Conservation (phyloP, 2,113 vertebrate species). For the Cyanocitta stelleri region DNA sequence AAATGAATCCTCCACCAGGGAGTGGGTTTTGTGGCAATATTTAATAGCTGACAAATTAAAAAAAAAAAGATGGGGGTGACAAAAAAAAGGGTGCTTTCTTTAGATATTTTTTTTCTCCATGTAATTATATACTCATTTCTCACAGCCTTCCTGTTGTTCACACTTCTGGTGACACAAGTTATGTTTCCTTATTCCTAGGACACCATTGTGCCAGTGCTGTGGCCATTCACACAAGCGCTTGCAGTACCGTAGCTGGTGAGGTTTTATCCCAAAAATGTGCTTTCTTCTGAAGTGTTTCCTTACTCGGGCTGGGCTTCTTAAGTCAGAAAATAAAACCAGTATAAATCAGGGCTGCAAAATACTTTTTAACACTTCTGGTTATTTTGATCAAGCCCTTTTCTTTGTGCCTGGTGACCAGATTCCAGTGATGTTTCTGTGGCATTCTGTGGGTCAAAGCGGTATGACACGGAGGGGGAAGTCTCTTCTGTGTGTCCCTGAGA, state of each 20-base stretch:
- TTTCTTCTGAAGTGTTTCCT: neutral
- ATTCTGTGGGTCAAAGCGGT: neutral
- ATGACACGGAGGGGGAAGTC: accelerated
- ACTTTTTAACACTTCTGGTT: neutral
- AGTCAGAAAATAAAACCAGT: neutral
- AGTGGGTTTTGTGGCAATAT: neutral
- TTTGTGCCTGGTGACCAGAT: neutral
- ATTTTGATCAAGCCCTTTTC: neutral
- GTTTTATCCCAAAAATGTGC: neutral
- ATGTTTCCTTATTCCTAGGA: neutral
- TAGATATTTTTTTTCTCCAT: neutral
- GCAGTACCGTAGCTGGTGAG: neutral
- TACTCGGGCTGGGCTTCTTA: neutral
- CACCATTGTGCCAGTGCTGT: neutral
- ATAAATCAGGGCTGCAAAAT: neutral
- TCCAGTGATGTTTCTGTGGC: neutral
- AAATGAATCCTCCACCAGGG: neutral
- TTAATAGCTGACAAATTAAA: neutral
- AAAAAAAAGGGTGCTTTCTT: neutral
- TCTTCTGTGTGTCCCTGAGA: neutral
- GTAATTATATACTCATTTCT: neutral
- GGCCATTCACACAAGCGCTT: neutral
- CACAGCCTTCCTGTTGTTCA: neutral
- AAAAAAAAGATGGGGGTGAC: no score
- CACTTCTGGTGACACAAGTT: neutral